These are phyloP conservation scores for Theretra japonica DNA, from an alignment of 2,888 invertebrate species.

Conservation along the genomic window DNA sequence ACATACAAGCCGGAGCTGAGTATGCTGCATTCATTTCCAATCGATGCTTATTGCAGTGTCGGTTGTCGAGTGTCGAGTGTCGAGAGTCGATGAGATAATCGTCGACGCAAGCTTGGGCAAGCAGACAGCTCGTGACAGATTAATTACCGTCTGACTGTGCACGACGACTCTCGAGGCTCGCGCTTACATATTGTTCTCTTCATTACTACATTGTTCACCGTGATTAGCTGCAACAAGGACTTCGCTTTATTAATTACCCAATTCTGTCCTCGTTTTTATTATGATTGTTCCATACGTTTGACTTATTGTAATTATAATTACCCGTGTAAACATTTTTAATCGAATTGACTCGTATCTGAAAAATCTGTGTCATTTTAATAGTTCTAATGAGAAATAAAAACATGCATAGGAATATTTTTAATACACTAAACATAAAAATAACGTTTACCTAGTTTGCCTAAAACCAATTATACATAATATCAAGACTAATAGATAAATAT, in stretches of 20 bases:
- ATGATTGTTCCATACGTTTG: not conserved
- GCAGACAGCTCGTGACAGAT: conserved; percentile 27
- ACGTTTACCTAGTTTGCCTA: too few relatives aligned
- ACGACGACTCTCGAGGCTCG: not conserved
- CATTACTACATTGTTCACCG: conserved; percentile 1
- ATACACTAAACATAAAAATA: too few relatives aligned
- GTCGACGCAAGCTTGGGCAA: not conserved
- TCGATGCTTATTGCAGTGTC: not conserved
- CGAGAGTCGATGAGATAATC: conserved; percentile 11
- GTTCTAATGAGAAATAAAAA: too few relatives aligned
- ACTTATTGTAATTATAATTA: too few relatives aligned
- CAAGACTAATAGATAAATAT: too few relatives aligned
- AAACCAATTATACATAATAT: too few relatives aligned
- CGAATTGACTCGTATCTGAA: too few relatives aligned
- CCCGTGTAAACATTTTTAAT: too few relatives aligned
- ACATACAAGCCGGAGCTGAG: not conserved
- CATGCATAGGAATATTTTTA: too few relatives aligned
- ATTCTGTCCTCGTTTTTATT: not conserved
- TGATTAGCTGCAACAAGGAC: conserved; percentile 2
- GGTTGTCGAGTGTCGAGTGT: not conserved
- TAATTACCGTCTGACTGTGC: conserved; percentile 4
- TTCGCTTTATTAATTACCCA: not conserved
- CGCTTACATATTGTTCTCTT: conserved; percentile 15
- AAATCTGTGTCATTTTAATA: too few relatives aligned
- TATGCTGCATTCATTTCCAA: not conserved